Conservation (phyloP, 2,113 vertebrate species). For the Probosciger aterrimus region DNA sequence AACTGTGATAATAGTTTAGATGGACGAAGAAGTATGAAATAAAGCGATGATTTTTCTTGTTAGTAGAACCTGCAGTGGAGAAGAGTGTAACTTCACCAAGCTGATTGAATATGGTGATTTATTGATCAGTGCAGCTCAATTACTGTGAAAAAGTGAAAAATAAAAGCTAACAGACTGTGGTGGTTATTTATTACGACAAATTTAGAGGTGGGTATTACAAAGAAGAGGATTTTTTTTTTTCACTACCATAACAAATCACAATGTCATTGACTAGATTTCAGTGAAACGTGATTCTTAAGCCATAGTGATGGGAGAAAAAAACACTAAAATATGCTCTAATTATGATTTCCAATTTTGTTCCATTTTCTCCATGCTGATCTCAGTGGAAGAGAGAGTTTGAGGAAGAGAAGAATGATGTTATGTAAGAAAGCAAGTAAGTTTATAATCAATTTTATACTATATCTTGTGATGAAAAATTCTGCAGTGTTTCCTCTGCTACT, state of each 20-base stretch:
- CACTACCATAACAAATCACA: background rate
- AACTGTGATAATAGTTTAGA: background rate
- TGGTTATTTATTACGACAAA: background rate
- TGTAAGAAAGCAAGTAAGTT: background rate
- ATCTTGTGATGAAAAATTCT: background rate
- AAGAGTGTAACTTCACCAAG: background rate
- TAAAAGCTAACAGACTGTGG: background rate
- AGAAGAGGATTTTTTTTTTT: background rate
- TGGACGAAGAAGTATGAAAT: background rate
- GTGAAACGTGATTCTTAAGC: background rate
- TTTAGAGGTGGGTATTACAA: background rate
- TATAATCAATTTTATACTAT: background rate
- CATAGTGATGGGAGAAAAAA: background rate
- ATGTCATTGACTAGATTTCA: background rate
- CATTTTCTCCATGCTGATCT: background rate
- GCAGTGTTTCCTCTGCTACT: background rate
- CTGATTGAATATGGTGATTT: background rate
- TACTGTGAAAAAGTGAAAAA: background rate
- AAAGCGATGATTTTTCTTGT: background rate
- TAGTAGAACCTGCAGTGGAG: background rate
- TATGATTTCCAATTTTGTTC: background rate
- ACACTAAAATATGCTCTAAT: background rate
- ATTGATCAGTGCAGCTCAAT: background rate
- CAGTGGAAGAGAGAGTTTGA: background rate
- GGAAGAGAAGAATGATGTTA: background rate